phyloP scores from a whole-genome alignment of 2,797 vertebrate species.

The Catostomus latipinnis region DNA sequence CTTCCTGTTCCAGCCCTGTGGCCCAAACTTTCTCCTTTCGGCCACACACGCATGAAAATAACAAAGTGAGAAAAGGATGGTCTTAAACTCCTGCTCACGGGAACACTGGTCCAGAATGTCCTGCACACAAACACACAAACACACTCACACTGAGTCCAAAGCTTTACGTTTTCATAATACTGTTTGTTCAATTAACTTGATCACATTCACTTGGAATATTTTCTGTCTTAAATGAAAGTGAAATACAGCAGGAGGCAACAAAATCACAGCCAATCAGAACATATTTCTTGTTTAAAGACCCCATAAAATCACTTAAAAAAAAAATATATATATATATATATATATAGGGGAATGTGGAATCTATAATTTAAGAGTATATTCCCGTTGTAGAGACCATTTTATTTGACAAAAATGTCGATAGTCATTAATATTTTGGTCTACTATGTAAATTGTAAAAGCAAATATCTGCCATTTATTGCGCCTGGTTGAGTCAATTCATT shows the following conservation, averaged over 20 bases:
- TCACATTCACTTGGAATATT: not conserved
- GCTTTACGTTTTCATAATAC: not conserved
- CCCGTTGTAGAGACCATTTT: too few species aligned
- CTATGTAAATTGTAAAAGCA: too few species aligned
- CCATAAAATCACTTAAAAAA: too few species aligned
- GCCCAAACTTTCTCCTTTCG: conserved; percentile 80
- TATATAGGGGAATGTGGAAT: too few species aligned
- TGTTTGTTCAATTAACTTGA: not conserved
- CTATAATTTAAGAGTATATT: too few species aligned
- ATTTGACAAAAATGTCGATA: too few species aligned
- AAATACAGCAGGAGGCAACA: too few species aligned
- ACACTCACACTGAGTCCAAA: not conserved
- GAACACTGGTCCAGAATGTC: conserved; percentile 85
- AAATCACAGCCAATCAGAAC: not conserved
- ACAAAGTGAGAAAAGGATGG: conserved; percentile 82
- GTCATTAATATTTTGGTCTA: too few species aligned
- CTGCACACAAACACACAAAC: conserved; percentile 59
- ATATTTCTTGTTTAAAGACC: not conserved
- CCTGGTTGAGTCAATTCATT: too few species aligned
- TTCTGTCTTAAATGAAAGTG: not conserved
- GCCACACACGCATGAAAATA: conserved; percentile 83
- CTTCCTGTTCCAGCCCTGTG: conserved; percentile 84
- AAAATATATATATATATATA: too few species aligned
- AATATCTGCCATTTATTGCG: too few species aligned
- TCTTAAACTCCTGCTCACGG: conserved; percentile 87